Percentiles rank a stretch among this genome's conserved stretches.
These are phyloP conservation scores for Carassius gibelio DNA, from an alignment of 2,113 vertebrate genomes.

Conservation along the genomic window DNA sequence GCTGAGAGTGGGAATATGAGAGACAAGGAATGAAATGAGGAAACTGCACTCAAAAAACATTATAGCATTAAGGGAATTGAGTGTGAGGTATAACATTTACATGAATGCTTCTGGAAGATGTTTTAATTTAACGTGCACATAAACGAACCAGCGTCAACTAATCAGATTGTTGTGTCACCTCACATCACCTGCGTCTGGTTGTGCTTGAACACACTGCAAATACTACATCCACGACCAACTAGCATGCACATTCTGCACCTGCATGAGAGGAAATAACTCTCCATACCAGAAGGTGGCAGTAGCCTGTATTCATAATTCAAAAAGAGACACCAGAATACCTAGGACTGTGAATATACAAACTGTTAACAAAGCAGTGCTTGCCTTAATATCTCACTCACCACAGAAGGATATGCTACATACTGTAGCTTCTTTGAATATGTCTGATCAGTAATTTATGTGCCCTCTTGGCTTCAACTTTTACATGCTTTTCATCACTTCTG, in stretches of 20 bases:
- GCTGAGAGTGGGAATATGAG: slow-evolving; percentile 17
- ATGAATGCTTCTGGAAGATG: not conserved
- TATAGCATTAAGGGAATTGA: not conserved
- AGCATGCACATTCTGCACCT: not conserved
- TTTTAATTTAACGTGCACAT: not conserved
- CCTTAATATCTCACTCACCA: too few relatives aligned
- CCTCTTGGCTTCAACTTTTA: too few relatives aligned
- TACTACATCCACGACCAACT: not conserved
- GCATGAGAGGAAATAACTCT: not conserved
- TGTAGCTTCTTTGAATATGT: too few relatives aligned
- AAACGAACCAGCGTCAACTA: not conserved
- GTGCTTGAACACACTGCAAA: not conserved
- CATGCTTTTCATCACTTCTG: too few relatives aligned
- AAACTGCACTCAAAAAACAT: not conserved
- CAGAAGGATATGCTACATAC: too few relatives aligned
- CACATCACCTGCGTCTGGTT: not conserved
- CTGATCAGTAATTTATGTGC: too few relatives aligned
- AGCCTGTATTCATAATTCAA: not conserved
- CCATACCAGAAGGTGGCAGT: not conserved
- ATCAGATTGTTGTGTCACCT: not conserved
- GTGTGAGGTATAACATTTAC: not conserved
- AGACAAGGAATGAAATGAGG: not conserved
- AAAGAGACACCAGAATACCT: not conserved
- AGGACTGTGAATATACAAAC: not conserved
- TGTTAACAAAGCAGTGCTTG: not conserved